phyloP scores from a whole-genome alignment of 1,140 invertebrate genomes.

The Hylyphantes graminicola region DNA sequence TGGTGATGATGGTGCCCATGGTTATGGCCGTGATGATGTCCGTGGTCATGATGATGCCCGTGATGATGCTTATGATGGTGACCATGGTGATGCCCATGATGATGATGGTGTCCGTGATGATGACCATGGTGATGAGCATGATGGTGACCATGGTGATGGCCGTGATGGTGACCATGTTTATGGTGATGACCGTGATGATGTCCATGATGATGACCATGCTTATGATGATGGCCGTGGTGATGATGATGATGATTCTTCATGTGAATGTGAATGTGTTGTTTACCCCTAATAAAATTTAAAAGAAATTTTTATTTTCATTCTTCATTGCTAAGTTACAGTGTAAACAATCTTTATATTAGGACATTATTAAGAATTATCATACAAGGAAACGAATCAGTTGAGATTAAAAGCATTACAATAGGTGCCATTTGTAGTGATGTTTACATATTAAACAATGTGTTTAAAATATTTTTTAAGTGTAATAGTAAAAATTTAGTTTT shows the following conservation, averaged over 20 bases:
- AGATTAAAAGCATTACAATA: too few species aligned
- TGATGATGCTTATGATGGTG: conserved; percentile 30
- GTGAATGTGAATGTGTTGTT: conserved; percentile 19
- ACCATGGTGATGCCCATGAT: background rate
- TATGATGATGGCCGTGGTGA: conserved; percentile 18
- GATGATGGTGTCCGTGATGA: conserved; percentile 5
- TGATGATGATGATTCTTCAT: conserved; percentile 40
- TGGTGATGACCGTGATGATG: conserved; percentile 27
- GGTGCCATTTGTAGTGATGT: too few species aligned
- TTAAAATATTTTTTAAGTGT: too few species aligned
- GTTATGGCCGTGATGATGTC: conserved; percentile 16
- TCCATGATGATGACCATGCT: conserved; percentile 11
- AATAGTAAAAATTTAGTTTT: too few species aligned
- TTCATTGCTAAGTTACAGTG: too few species aligned
- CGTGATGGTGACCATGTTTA: conserved; percentile 2
- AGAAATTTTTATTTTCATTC: conserved; percentile 5
- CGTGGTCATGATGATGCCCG: conserved; percentile 21
- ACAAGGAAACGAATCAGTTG: too few species aligned
- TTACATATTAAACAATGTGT: too few species aligned
- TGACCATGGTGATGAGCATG: conserved; percentile 24
- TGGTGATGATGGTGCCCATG: conserved; percentile 34
- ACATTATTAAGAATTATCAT: too few species aligned
- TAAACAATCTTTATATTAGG: too few species aligned
- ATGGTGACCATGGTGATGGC: conserved; percentile 65
- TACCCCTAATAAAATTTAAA: background rate